phyloP scores from a whole-genome alignment of 2,113 vertebrate genomes.

The Oryzias celebensis region DNA sequence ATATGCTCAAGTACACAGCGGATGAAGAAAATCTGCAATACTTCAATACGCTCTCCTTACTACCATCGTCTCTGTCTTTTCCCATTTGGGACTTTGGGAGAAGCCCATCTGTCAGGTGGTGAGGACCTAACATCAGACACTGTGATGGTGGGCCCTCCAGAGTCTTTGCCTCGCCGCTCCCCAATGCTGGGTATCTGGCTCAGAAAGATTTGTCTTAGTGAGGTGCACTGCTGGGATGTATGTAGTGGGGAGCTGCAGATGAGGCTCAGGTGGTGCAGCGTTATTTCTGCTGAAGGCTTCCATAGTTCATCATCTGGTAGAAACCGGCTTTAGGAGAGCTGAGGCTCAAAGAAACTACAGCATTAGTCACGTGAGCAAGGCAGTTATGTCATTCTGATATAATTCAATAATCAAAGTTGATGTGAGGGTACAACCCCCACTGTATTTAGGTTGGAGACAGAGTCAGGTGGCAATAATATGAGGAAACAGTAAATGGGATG shows the following conservation, averaged over 20 bases:
- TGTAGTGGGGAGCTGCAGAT: constrained; percentile 66
- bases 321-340: constrained; percentile 42
- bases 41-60: constrained; percentile 25
- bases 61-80: constrained; percentile 36
- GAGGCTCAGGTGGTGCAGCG: constrained; percentile 75
- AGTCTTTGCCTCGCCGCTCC: constrained; percentile 59
- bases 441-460: not conserved
- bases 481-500: constrained; percentile 8
- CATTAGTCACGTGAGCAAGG: constrained; percentile 10
- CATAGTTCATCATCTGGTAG: constrained; percentile 67
- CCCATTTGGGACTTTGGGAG: constrained; percentile 48
- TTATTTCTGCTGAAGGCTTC: constrained; percentile 74
- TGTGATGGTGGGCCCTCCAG: constrained; percentile 65
- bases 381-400: constrained; percentile 12
- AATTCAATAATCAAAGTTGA: constrained; percentile 1
- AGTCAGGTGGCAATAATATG: not conserved
- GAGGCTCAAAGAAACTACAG: not conserved
- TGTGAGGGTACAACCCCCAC: constrained; percentile 2
- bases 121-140: constrained; percentile 47
- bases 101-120: constrained; percentile 71
- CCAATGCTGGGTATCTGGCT: constrained; percentile 70
- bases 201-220: constrained; percentile 77
- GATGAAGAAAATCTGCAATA: constrained; percentile 37
- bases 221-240: constrained; percentile 71
- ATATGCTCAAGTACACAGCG: constrained; percentile 30